These are phyloP conservation scores for Ectemnius cavifrons DNA, from an alignment of 2,888 invertebrate genomes.

Conservation along the genomic window DNA sequence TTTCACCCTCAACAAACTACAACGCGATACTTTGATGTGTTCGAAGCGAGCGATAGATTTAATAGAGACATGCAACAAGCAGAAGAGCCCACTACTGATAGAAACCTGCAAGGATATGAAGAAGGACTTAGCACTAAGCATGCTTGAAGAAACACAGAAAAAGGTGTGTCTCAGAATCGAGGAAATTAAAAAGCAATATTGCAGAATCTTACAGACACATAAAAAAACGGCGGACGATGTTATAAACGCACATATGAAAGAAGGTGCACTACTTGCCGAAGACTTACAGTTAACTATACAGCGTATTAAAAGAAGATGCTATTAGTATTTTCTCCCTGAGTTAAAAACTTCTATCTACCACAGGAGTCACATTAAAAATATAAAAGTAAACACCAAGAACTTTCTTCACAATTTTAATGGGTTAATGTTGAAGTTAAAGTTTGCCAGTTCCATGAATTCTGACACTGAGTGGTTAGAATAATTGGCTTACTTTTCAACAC, in stretches of 20 bases:
- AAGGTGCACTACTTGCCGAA: constrained; percentile 26
- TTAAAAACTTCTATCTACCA: too few species aligned
- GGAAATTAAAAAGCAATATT: constrained; percentile 21
- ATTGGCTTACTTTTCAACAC: too few species aligned
- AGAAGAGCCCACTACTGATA: constrained; percentile 35
- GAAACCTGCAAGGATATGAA: constrained; percentile 47
- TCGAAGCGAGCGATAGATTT: constrained; percentile 35
- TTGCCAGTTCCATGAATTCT: too few species aligned
- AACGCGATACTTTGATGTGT: constrained; percentile 22
- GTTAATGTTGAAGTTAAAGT: too few species aligned
- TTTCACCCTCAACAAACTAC: constrained; percentile 31
- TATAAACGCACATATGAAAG: background rate
- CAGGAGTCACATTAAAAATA: too few species aligned
- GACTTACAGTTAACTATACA: constrained; percentile 26
- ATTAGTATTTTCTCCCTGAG: too few species aligned
- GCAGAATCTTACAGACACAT: constrained; percentile 39
- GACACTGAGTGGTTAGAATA: too few species aligned
- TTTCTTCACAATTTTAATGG: too few species aligned
- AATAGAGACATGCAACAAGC: constrained; percentile 43
- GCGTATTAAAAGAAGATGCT: too few species aligned
- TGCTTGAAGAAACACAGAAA: constrained; percentile 40
- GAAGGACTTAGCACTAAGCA: constrained; percentile 33
- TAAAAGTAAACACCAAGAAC: too few species aligned
- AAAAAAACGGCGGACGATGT: constrained; percentile 7
- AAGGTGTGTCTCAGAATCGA: background rate